Evolutionary conservation across 1,140 invertebrate genomes (phyloP).

Genomic region (Ceratina japonica): DNA sequence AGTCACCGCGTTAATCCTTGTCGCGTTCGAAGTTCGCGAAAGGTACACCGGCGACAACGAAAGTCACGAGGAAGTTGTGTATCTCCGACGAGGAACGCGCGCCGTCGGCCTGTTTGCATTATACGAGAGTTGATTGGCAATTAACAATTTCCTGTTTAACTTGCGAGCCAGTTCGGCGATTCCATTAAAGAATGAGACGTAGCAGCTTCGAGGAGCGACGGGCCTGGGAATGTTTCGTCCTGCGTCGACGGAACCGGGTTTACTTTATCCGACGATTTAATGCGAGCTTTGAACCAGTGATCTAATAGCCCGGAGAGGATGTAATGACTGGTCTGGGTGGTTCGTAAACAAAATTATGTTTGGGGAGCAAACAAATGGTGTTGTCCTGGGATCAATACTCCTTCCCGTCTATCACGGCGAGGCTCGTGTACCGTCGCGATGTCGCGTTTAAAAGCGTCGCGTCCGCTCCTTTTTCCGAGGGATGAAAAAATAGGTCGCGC

Average conservation of each 20-base stretch:
- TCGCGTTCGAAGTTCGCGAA: not conserved
- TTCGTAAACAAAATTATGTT: slow-evolving; percentile 24
- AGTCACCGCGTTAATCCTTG: too few relatives aligned
- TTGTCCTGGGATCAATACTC: not conserved
- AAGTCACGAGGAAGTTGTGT: not conserved
- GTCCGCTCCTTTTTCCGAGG: not conserved
- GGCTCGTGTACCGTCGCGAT: not conserved
- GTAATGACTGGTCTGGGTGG: not conserved
- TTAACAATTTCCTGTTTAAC: slow-evolving; percentile 19
- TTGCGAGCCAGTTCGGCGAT: slow-evolving; percentile 8
- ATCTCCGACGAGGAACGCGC: not conserved
- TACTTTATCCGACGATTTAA: slow-evolving; percentile 22
- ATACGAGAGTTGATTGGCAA: slow-evolving; percentile 11
- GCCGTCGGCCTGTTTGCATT: not conserved
- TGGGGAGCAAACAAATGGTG: slow-evolving; percentile 9
- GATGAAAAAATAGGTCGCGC: not conserved
- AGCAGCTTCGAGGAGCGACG: too few relatives aligned
- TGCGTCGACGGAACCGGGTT: not conserved
- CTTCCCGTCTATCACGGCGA: not conserved
- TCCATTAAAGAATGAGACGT: slow-evolving; percentile 1
- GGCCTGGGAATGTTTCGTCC: not conserved
- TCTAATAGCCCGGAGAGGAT: not conserved
- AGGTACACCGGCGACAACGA: not conserved
- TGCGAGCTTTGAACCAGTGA: slow-evolving; percentile 11
- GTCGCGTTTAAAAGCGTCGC: not conserved